Percentiles rank a stretch among this genome's conserved stretches.
Conservation (phyloP, 2,888 invertebrate species). For the Gisinianus flammeolus region DNA sequence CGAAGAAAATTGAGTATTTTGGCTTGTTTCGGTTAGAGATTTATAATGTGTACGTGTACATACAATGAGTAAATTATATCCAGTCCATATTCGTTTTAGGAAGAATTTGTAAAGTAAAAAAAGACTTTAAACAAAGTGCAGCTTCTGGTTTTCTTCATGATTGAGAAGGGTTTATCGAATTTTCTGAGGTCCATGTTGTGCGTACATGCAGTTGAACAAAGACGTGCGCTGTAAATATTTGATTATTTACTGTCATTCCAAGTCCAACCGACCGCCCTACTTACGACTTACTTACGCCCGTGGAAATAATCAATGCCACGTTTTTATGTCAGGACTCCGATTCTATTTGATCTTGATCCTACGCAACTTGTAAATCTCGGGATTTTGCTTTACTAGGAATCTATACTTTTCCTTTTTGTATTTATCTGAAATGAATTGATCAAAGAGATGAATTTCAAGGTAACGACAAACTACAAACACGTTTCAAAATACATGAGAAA, state of each 20-base stretch:
- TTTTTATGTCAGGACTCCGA: neutral
- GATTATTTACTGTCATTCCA: conserved; percentile 15
- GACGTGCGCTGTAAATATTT: conserved; percentile 18
- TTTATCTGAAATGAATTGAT: too few species aligned
- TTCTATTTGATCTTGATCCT: neutral
- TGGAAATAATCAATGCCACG: conserved; percentile 21
- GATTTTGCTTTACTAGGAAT: neutral
- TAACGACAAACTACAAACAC: neutral
- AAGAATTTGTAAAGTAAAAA: too few species aligned
- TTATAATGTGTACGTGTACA: too few species aligned
- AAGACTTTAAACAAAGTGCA: too few species aligned
- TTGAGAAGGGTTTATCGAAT: neutral
- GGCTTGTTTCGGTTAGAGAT: too few species aligned
- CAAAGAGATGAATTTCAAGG: neutral
- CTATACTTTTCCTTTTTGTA: too few species aligned
- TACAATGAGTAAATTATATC: too few species aligned
- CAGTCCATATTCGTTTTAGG: too few species aligned
- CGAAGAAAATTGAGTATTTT: too few species aligned
- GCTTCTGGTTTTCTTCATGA: neutral
- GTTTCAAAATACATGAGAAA: neutral
- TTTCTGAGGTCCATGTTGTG: neutral
- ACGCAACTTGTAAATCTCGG: neutral
- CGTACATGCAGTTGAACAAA: neutral
- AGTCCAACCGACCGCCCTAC: neutral
- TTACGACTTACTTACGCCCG: conserved; percentile 7